Evolutionary conservation across 2,888 invertebrate species (phyloP), one percentile per base, ranked within the genome.

Genomic region (Habroteleia sp.): DNA sequence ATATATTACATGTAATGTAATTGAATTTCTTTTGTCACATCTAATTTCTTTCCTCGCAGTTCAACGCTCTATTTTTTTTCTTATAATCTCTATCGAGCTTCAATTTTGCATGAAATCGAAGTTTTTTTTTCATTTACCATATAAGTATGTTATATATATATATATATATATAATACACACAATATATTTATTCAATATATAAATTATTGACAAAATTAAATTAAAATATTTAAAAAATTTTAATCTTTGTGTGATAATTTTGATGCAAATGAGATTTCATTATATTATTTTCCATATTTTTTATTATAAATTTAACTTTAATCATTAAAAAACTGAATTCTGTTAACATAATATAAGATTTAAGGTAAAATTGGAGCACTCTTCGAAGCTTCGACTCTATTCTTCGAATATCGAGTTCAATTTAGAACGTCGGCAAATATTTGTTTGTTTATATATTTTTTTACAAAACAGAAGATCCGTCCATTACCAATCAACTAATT

Each of bases 401-500:
- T 2, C 60, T 71, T 54, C 50, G 11, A 46, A 29, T 37, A 2
- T 54, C 41, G 54, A 54, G 71, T 71, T 71, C 41, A 54, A n/a
- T 44, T 37, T 10, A 42, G 10, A 27, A 17, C 29, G 5, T 50
- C 41, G 42, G 62, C 41, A 50, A 76, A 58, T 37, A 56, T 71
- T 71, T 68, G 66, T 71, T 71, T 68, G 66, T 72, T 76, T 76
- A 72, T 63, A 17, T 33, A 68, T 74, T 66, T 74, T 65, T 63
- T 74, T 72, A 68, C 65, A 16, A 74, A 71, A 60, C 90, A 93
- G 94, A 87, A 92, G 94, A 82, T 93, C 94, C 14, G 93, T 94
- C 6, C 94, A 95, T 87, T 95, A 95, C 89, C 95, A 95, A 85
- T 95, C 95, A 0, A 94, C 94, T 42, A 94, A 94, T 10, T 94